These are phyloP conservation scores for Scaptodrosophila latifasciaeformis DNA, from an alignment of 2,888 invertebrate genomes.

Conservation along the genomic window DNA sequence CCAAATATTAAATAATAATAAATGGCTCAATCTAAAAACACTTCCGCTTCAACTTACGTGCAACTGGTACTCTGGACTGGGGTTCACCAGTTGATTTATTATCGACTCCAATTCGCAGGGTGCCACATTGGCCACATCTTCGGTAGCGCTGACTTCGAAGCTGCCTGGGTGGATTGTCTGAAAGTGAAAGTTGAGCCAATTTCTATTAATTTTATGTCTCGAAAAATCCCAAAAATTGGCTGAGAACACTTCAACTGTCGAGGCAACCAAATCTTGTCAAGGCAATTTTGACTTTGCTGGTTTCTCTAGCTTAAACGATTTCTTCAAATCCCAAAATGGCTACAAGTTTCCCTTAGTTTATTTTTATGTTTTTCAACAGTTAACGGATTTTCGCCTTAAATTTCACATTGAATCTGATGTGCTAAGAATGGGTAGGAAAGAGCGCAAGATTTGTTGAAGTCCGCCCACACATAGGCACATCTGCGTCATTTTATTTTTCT, in stretches of 20 bases:
- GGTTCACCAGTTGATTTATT: slow-evolving; percentile 73
- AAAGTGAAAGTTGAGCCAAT: background rate
- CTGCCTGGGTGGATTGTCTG: slow-evolving; percentile 68
- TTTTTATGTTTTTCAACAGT: too few relatives aligned
- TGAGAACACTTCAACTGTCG: slow-evolving; percentile 36
- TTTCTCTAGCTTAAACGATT: too few relatives aligned
- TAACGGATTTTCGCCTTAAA: too few relatives aligned
- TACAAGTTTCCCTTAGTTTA: too few relatives aligned
- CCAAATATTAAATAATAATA: background rate
- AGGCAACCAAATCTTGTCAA: background rate
- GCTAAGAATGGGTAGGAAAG: too few relatives aligned
- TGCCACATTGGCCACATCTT: slow-evolving; percentile 69
- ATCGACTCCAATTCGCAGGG: slow-evolving; percentile 74
- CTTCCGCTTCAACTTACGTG: slow-evolving; percentile 68
- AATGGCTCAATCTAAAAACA: slow-evolving; percentile 19
- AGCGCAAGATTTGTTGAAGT: too few relatives aligned
- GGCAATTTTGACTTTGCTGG: too few relatives aligned
- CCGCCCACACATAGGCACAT: too few relatives aligned
- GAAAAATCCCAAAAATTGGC: slow-evolving; percentile 17
- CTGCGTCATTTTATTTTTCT: too few relatives aligned
- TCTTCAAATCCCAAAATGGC: too few relatives aligned
- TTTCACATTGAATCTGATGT: too few relatives aligned
- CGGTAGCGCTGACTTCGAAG: slow-evolving; percentile 54
- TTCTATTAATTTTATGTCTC: too few relatives aligned
- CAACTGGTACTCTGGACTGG: slow-evolving; percentile 73